phyloP scores from a whole-genome alignment of 1,140 invertebrate species.

The Caenorhabditis tropicalis region DNA sequence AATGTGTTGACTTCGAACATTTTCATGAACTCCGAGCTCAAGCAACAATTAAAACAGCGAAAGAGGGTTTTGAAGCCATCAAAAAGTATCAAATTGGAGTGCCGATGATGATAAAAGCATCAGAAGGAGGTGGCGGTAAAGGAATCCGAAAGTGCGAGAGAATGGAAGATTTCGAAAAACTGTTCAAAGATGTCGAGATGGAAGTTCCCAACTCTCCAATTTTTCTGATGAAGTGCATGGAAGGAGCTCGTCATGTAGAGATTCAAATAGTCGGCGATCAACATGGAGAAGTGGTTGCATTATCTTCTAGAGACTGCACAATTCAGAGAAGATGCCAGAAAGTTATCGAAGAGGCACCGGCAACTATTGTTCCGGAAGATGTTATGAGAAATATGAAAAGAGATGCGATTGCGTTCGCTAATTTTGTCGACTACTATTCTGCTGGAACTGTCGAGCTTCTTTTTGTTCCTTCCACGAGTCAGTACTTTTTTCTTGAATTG shows the following conservation, averaged over 20 bases:
- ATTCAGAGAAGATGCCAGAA: constrained; percentile 98
- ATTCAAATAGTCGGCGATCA: constrained; percentile 92
- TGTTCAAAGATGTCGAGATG: constrained; percentile 84
- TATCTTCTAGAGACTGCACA: constrained; percentile 97
- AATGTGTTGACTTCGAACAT: constrained; percentile 14
- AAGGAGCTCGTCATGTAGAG: constrained; percentile 94
- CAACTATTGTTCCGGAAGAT: constrained; percentile 86
- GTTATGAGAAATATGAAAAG: constrained; percentile 97
- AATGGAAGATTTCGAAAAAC: constrained; percentile 86
- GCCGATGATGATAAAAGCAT: constrained; percentile 99
- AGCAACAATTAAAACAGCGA: constrained; percentile 87
- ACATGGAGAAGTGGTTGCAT: constrained; percentile 96
- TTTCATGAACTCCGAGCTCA: constrained; percentile 62
- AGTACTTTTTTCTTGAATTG: constrained; percentile 95
- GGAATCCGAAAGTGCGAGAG: constrained; percentile 94
- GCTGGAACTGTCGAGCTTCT: constrained; percentile 98
- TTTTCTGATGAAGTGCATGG: constrained; percentile 97
- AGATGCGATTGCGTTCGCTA: constrained; percentile 92
- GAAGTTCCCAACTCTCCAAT: constrained; percentile 90
- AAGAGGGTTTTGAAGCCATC: constrained; percentile 81
- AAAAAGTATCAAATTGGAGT: constrained; percentile 82
- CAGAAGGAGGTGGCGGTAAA: constrained; percentile 99
- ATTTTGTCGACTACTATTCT: constrained; percentile 98
- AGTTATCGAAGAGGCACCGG: constrained; percentile 98
- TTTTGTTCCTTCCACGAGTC: constrained; percentile 80